These are phyloP conservation scores for Scortum barcoo DNA, from an alignment of 2,113 vertebrate species.

Conservation along the genomic window DNA sequence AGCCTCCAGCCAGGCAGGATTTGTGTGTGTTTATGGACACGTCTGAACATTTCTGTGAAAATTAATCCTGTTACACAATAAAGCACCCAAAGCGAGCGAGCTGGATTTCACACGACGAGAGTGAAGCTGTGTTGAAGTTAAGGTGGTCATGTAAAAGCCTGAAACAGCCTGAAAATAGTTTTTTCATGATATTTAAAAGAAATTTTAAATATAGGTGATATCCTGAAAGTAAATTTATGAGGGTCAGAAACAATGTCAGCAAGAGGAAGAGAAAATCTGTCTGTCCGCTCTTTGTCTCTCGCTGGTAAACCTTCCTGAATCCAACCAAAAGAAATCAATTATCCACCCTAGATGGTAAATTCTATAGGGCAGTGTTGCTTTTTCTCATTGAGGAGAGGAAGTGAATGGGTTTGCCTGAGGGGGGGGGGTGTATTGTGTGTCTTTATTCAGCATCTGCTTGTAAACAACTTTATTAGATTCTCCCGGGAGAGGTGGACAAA, in stretches of 20 bases:
- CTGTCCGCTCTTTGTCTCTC: not conserved
- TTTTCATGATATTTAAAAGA: not conserved
- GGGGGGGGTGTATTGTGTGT: conserved; percentile 31
- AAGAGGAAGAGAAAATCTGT: not conserved
- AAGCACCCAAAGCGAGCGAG: not conserved
- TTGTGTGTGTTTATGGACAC: not conserved
- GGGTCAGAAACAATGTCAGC: not conserved
- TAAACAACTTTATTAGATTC: conserved; percentile 76
- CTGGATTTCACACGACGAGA: not conserved
- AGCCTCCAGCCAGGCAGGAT: not conserved
- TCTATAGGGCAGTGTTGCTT: conserved; percentile 33
- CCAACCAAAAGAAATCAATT: conserved; percentile 59
- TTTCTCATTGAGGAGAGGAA: conserved; percentile 20
- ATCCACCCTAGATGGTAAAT: conserved; percentile 73
- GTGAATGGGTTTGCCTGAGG: conserved; percentile 42
- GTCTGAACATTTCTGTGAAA: conserved; percentile 1
- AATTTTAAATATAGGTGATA: not conserved
- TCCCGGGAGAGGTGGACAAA: conserved; percentile 36
- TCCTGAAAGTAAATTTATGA: not conserved
- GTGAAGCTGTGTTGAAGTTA: not conserved
- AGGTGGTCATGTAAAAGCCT: not conserved
- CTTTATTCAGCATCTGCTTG: conserved; percentile 64
- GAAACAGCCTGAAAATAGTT: not conserved
- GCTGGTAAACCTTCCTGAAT: not conserved
- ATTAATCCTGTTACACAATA: not conserved